phyloP scores from a whole-genome alignment of 2,113 vertebrate species.

The Xiphophorus maculatus region DNA sequence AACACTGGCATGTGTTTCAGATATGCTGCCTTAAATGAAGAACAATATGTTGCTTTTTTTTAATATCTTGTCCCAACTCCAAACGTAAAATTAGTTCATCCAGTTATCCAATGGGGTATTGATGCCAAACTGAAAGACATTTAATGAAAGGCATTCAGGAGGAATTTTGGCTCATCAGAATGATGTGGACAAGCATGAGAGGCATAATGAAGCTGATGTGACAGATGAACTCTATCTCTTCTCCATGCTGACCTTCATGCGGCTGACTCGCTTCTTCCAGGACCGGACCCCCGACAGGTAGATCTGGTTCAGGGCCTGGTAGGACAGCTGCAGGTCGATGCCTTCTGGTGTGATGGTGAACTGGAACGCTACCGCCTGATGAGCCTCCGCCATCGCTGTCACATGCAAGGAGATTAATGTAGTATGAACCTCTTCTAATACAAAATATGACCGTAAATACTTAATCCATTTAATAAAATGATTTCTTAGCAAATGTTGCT shows the following conservation, averaged over 20 bases:
- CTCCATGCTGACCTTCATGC: constrained; percentile 80
- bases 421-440: too few species aligned
- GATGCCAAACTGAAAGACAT: not conserved
- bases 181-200: not conserved
- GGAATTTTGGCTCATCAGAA: not conserved
- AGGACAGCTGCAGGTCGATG: constrained; percentile 81
- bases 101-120: not conserved
- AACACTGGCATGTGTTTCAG: not conserved
- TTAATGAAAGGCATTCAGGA: not conserved
- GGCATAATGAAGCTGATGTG: too few species aligned
- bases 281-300: constrained; percentile 85
- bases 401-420: constrained; percentile 10
- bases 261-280: constrained; percentile 87
- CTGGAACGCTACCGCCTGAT: constrained; percentile 88
- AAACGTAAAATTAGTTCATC: not conserved
- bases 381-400: constrained; percentile 87
- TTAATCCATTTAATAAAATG: too few species aligned
- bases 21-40: not conserved
- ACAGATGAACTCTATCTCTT: not conserved
- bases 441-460: too few species aligned
- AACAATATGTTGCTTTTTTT: not conserved
- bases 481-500: too few species aligned
- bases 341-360: constrained; percentile 85
- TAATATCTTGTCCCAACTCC: not conserved
- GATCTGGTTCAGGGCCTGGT: constrained; percentile 85